Conservation (phyloP, 2,797 vertebrate species). For the Tiaroga cobitis region DNA sequence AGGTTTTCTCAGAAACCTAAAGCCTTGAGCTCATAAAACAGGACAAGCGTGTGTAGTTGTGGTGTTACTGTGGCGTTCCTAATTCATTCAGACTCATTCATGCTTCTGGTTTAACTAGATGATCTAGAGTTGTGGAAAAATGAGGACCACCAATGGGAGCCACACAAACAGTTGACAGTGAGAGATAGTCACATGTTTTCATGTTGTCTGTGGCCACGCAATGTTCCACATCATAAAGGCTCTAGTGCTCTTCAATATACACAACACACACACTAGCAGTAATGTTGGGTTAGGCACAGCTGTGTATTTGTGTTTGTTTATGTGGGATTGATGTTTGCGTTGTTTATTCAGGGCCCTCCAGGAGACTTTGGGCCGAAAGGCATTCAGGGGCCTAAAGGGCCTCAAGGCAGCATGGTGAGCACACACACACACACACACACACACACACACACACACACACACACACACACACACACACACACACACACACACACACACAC, state of each 20-base stretch:
- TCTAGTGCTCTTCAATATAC: slow-evolving; percentile 9
- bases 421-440: not conserved
- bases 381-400: slow-evolving; percentile 90
- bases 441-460: not conserved
- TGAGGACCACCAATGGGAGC: not conserved
- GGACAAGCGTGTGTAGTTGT: not conserved
- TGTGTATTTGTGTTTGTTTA: slow-evolving; percentile 28
- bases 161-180: not conserved
- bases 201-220: slow-evolving; percentile 12
- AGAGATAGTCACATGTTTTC: slow-evolving; percentile 25
- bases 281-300: not conserved
- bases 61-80: not conserved
- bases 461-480: not conserved
- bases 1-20: not conserved
- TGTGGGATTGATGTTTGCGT: not conserved
- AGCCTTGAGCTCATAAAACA: not conserved
- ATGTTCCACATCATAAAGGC: slow-evolving; percentile 30
- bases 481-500: no score
- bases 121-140: slow-evolving; percentile 22
- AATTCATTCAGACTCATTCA: slow-evolving; percentile 10
- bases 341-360: slow-evolving; percentile 83
- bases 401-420: slow-evolving; percentile 87
- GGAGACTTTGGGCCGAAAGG: slow-evolving; percentile 93
- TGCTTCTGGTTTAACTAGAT: not conserved
- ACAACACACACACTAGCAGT: slow-evolving; percentile 15